Percentiles rank a stretch among this genome's conserved stretches.
These are phyloP conservation scores for Lepus oiostolus DNA, from an alignment of 2,797 vertebrate species.

Conservation along the genomic window DNA sequence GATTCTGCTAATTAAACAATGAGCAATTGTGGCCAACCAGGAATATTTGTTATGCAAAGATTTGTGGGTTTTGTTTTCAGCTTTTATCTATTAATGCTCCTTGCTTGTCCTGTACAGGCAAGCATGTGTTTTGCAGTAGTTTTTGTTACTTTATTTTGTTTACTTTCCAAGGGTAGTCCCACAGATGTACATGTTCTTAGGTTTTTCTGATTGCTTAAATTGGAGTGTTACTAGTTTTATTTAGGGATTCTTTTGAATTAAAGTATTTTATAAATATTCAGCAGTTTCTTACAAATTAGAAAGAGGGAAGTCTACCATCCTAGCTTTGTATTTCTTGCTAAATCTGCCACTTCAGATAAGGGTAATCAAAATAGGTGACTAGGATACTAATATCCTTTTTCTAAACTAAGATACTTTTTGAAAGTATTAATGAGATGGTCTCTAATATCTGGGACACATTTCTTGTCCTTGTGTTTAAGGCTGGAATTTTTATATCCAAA, in stretches of 20 bases:
- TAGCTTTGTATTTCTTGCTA: neutral
- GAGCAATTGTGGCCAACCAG: neutral
- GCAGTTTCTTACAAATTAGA: neutral
- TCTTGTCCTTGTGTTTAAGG: neutral
- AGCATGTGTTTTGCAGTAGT: neutral
- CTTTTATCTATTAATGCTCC: slow-evolving; percentile 51
- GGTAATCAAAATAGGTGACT: neutral
- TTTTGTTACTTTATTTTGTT: slow-evolving; percentile 15
- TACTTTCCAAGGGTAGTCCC: neutral
- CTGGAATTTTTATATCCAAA: neutral
- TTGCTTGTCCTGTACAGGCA: neutral
- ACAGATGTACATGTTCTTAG: neutral
- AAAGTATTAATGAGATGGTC: neutral
- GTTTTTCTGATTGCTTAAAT: neutral
- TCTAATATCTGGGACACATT: neutral
- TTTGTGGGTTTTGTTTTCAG: slow-evolving; percentile 9
- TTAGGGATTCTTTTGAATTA: neutral
- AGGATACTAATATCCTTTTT: neutral
- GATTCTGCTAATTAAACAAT: neutral
- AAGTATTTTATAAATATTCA: neutral
- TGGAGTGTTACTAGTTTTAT: neutral
- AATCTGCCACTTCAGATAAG: neutral
- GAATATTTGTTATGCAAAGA: neutral
- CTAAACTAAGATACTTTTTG: neutral
- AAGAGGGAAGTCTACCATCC: neutral